Base-by-base conservation (phyloP, 2,797 vertebrate species). In the Pantherophis vulpinus region DNA sequence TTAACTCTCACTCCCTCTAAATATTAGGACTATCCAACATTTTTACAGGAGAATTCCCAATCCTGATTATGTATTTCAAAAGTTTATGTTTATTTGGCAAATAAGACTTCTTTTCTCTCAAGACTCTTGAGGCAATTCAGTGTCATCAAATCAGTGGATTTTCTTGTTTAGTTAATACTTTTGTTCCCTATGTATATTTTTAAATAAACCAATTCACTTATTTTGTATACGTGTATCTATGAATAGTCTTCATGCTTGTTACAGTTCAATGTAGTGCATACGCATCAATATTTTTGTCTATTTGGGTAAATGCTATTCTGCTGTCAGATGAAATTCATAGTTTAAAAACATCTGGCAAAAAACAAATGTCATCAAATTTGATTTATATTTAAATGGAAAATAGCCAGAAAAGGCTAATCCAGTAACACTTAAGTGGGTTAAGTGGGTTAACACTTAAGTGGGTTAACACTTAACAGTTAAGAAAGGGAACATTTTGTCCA, bases 151-250 rank as follows among this genome's bases (percentile, higher is more conserved):
- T 94, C 14, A 87, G 90, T 95, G 92, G 95, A 95, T 95, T 58
- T 86, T 91, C 59, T 83, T 4, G n/a, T 92, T 12, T 0, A 92
- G 91, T 96, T 92, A 95, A 55, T 54, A 63, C 0, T 63, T 86
- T 89, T 94, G 51, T 83, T 25, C 92, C 8, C 94, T 96, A 11
- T 56, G 74, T 79, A 51, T 90, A 79, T 95, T 95, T 96, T 96
- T 18, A 89, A 89, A 97, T 97, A 98, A 98, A 98, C 90, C 95
- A 89, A 13, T 93, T 95, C 91, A 92, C 5, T 95, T 93, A 79
- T 93, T 86, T 95, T 95, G 27, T 96, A 61, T 94, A 91, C 83
- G 55, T 23, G 0, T 66, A 89, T 42, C n/a, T 86, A 32, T 54
- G 88, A 55, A 47, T 86, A 18, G 27, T 5, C 37, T 12, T 32